phyloP scores from a whole-genome alignment of 2,888 invertebrate genomes.

The Agonopterix subpropinquella region DNA sequence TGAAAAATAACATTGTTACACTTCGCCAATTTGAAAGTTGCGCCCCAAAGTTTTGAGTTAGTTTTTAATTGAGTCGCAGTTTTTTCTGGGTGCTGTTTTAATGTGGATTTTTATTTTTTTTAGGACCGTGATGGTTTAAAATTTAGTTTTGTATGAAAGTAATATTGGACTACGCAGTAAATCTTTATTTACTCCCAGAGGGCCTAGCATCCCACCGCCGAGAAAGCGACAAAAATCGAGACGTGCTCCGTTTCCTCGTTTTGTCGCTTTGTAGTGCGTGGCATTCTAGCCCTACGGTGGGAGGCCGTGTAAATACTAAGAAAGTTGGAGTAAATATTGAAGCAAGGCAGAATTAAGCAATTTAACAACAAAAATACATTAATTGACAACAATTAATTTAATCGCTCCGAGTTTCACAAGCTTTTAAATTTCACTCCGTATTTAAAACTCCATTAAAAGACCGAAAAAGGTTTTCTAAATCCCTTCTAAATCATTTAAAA shows the following conservation, averaged over 20 bases:
- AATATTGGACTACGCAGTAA: no score
- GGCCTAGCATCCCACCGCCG: no score
- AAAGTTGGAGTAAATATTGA: no score
- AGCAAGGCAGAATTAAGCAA: not conserved
- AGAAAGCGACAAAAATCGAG: no score
- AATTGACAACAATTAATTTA: constrained; percentile 7
- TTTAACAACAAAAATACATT: constrained; percentile 1
- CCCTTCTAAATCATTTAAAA: constrained; percentile 44
- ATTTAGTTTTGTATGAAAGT: no score
- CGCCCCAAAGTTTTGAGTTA: constrained; percentile 13
- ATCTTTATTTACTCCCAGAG: no score
- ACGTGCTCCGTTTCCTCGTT: no score
- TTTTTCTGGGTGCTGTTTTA: not conserved
- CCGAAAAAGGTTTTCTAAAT: constrained; percentile 23
- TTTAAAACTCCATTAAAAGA: constrained; percentile 37
- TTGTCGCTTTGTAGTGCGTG: no score
- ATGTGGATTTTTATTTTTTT: no score
- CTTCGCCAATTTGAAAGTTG: constrained; percentile 25
- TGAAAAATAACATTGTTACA: constrained; percentile 60
- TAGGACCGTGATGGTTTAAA: no score
- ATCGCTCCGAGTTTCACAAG: not conserved
- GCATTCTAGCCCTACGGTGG: no score
- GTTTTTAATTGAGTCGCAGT: constrained; percentile 13
- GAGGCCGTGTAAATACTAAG: no score
- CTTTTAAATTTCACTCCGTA: constrained; percentile 21